Evolutionary conservation across 2,888 invertebrate species (phyloP), one percentile per base, ranked within the genome.

Genomic region (Acrobasis suavella): DNA sequence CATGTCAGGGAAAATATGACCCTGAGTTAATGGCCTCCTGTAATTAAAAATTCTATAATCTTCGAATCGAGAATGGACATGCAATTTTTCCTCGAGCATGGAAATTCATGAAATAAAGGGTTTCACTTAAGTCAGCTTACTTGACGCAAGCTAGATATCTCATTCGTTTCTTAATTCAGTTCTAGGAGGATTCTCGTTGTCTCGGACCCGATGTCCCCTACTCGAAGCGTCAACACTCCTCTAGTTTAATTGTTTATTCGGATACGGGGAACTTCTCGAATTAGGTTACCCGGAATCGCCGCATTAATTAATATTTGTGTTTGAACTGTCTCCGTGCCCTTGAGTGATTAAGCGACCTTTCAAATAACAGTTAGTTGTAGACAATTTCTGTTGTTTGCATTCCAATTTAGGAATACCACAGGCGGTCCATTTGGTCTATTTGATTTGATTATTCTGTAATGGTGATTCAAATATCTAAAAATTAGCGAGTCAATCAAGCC

Each of bases 281-380:
- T 89, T 88, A 89, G 86, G 86, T 87, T 84, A 86, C 78, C 83
- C 85, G 84, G 84, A 87, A 90, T 84, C 80, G 83, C 83, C 83
- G 83, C 84, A 85, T 86, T 91, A 90, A 91, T 91, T 91, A 90
- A 91, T 91, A 89, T 91, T 90, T 91, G 88, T 87, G 82, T 89
- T 90, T 86, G 80, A 87, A 87, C 87, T 86, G 87, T 86, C 88
- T 85, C 83, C 82, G 77, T 85, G 86, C 84, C 87, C 86, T 86
- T 87, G 85, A 85, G 87, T 88, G 86, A 90, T 89, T 89, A 89
- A 87, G 81, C 78, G 85, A 85, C 87, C 86, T 86, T 86, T 85
- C 86, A 81, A 87, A 87, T 85, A 85, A 83, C 83, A 80, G 82
- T 87, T 86, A 84, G 77, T 81, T 81, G 79, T 77, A 83, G 84